Evolutionary conservation across 2,113 vertebrate species (phyloP).

Genomic region (Genyomyrus donnyi): DNA sequence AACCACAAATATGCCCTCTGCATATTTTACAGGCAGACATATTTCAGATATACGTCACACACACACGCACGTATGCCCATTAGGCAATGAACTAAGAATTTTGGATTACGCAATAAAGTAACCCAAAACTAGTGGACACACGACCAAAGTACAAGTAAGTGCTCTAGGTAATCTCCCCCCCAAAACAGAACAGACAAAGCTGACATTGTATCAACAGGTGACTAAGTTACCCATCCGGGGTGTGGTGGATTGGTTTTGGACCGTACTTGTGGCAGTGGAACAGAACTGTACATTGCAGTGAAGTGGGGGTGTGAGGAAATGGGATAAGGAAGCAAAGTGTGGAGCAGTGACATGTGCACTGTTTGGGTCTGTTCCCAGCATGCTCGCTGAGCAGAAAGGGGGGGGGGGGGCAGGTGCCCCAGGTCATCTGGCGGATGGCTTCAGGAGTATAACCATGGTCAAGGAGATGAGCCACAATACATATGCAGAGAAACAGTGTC

Average conservation of each 20-base stretch:
- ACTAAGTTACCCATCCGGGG: background rate
- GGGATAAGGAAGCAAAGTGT: background rate
- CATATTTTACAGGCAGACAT: background rate
- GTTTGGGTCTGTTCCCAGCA: background rate
- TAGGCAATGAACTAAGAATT: background rate
- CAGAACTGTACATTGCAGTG: background rate
- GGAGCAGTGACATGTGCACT: background rate
- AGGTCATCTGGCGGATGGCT: background rate
- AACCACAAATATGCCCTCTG: background rate
- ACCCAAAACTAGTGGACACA: background rate
- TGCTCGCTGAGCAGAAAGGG: background rate
- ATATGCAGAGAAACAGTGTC: background rate
- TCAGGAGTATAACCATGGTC: background rate
- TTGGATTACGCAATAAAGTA: background rate
- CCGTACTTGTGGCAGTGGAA: background rate
- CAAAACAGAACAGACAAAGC: background rate
- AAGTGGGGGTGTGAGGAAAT: background rate
- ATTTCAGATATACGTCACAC: background rate
- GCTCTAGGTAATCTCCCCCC: background rate
- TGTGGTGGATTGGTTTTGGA: background rate
- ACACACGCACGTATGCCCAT: background rate
- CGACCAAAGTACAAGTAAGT: background rate
- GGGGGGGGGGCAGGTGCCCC: background rate
- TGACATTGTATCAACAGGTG: background rate
- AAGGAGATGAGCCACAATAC: background rate